Evolutionary conservation across 2,113 vertebrate genomes (phyloP).

Genomic region (Zosterops pallidus): DNA sequence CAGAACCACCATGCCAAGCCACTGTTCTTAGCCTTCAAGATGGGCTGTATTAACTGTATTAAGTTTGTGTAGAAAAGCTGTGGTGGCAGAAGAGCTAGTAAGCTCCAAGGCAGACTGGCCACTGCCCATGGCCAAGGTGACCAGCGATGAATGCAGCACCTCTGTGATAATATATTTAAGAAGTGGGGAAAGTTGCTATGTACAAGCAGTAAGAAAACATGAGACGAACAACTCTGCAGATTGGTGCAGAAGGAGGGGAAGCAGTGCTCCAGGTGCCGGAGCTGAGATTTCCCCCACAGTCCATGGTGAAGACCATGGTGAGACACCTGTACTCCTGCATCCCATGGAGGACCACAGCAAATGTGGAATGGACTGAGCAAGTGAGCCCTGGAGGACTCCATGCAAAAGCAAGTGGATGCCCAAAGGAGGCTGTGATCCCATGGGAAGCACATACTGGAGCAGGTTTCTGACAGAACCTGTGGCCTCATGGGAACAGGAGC

Average conservation of each 20-base stretch:
- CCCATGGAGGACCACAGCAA: background rate
- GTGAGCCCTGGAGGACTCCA: background rate
- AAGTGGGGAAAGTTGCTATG: background rate
- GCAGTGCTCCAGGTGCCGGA: background rate
- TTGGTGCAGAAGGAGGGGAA: background rate
- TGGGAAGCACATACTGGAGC: background rate
- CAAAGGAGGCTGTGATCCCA: background rate
- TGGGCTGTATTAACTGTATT: background rate
- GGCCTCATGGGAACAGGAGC: background rate
- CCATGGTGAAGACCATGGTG: background rate
- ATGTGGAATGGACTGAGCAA: background rate
- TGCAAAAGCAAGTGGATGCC: background rate
- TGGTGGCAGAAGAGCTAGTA: background rate
- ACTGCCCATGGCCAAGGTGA: background rate
- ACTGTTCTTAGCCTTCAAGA: background rate
- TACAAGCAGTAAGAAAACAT: background rate
- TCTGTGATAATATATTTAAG: background rate
- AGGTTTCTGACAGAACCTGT: background rate
- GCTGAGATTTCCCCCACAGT: background rate
- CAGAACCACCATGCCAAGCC: background rate
- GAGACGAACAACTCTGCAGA: background rate
- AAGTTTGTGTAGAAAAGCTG: background rate
- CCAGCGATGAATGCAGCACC: too few relatives aligned
- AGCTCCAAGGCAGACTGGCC: fast-evolving
- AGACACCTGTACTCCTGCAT: background rate